Conservation (phyloP, 1,140 invertebrate genomes). For the Arion vulgaris region DNA sequence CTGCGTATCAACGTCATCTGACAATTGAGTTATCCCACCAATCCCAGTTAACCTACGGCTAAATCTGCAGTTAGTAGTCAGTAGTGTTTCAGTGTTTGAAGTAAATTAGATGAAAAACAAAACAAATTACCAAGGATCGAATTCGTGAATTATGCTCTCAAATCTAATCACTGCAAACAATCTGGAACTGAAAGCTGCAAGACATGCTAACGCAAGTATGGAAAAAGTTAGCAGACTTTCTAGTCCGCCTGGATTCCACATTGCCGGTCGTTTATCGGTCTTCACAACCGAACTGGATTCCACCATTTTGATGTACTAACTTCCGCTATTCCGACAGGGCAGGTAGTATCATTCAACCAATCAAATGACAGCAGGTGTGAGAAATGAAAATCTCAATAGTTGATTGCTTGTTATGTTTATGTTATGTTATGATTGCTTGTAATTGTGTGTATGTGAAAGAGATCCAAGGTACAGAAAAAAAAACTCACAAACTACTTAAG, state of each 20-base stretch:
- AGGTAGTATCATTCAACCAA: constrained; percentile 55
- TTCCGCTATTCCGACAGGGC: constrained; percentile 56
- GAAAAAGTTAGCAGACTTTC: constrained; percentile 81
- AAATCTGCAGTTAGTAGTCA: too few relatives aligned
- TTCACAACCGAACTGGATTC: constrained; percentile 64
- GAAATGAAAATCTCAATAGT: too few relatives aligned
- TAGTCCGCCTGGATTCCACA: constrained; percentile 73
- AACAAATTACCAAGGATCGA: constrained; percentile 99
- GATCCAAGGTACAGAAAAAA: too few relatives aligned
- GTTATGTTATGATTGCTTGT: too few relatives aligned
- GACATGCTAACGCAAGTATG: constrained; percentile 93
- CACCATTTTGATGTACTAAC: constrained; percentile 62
- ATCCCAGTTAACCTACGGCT: too few relatives aligned
- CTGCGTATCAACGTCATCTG: too few relatives aligned
- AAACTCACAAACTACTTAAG: too few relatives aligned
- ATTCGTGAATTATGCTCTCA: constrained; percentile 99
- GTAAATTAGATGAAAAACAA: too few relatives aligned
- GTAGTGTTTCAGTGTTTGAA: too few relatives aligned
- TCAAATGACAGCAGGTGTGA: constrained; percentile 56
- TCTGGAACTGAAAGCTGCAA: constrained; percentile 96
- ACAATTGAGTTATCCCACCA: too few relatives aligned
- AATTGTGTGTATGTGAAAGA: too few relatives aligned
- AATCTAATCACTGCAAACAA: constrained; percentile 99
- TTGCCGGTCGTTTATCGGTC: constrained; percentile 63
- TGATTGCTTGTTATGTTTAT: too few relatives aligned